Conservation (phyloP, 2,888 invertebrate species). For the Philaethria dido region DNA sequence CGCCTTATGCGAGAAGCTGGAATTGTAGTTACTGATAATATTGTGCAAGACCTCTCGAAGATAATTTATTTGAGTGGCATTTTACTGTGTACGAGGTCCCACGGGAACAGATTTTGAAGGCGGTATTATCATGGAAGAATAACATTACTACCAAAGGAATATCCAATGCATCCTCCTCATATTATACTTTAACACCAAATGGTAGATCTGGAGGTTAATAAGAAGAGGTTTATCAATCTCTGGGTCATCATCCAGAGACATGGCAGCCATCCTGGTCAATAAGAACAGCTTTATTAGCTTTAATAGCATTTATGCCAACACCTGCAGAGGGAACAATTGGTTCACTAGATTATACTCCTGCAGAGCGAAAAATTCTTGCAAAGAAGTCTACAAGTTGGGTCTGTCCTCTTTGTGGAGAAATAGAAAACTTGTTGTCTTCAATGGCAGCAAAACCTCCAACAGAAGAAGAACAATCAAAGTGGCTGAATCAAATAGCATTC, state of each 20-base stretch:
- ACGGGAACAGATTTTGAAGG: conserved; percentile 94
- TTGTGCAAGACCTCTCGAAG: conserved; percentile 94
- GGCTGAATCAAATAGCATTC: conserved; percentile 79
- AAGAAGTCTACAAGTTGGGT: conserved; percentile 85
- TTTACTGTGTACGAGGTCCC: conserved; percentile 96
- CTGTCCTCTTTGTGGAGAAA: conserved; percentile 74
- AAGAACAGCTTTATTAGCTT: conserved; percentile 94
- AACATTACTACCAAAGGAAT: conserved; percentile 94
- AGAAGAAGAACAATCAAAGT: conserved; percentile 76
- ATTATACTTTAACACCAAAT: conserved; percentile 96
- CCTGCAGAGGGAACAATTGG: conserved; percentile 95
- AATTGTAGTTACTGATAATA: conserved; percentile 96
- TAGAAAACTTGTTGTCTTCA: conserved; percentile 66
- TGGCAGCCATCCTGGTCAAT: conserved; percentile 99
- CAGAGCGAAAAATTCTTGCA: conserved; percentile 91
- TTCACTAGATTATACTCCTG: conserved; percentile 93
- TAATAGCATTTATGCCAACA: conserved; percentile 97
- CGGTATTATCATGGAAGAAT: conserved; percentile 97
- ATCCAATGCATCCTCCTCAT: conserved; percentile 98
- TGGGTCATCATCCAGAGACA: conserved; percentile 98
- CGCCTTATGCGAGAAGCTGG: conserved; percentile 96
- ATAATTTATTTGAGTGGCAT: conserved; percentile 99
- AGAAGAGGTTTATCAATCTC: conserved; percentile 98
- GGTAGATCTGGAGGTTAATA: conserved; percentile 96
- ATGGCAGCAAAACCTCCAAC: conserved; percentile 78